Evolutionary conservation across 2,797 vertebrate species (phyloP).

Genomic region (Semaprochilodus insignis): DNA sequence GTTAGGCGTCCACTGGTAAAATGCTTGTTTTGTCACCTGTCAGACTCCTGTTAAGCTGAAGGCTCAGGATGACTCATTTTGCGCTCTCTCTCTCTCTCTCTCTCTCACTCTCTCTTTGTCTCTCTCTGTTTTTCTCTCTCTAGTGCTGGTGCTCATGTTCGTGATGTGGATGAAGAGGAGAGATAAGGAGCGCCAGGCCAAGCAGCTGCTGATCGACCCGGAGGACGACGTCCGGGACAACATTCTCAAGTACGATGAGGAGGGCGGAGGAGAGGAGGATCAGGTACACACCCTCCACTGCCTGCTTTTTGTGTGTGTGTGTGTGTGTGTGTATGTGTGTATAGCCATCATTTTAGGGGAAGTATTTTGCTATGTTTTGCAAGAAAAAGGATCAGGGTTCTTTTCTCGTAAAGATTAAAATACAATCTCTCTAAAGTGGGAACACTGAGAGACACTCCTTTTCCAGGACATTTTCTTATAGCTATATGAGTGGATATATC

Average conservation of each 20-base stretch:
- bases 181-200: conserved; percentile 89
- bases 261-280: conserved; percentile 91
- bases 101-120: background rate
- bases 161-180: conserved; percentile 92
- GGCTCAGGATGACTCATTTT: conserved; percentile 35
- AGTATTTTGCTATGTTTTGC: background rate
- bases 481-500: no score
- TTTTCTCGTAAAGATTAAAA: no score
- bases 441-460: no score
- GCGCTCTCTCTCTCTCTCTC: background rate
- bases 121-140: background rate
- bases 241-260: conserved; percentile 90
- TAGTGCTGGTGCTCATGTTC: conserved; percentile 89
- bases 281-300: conserved; percentile 74
- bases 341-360: background rate
- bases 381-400: no score
- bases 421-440: no score
- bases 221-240: conserved; percentile 91
- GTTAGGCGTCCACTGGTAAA: conserved; percentile 2
- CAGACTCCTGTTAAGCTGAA: conserved; percentile 40
- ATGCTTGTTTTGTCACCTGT: conserved; percentile 26
- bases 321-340: conserved; percentile 28
- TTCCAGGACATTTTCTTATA: no score
- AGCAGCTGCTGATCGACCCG: conserved; percentile 89
- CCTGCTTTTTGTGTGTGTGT: conserved; percentile 23